phyloP scores from a whole-genome alignment of 2,113 vertebrate species.

The Psammodynastes pulverulentus region DNA sequence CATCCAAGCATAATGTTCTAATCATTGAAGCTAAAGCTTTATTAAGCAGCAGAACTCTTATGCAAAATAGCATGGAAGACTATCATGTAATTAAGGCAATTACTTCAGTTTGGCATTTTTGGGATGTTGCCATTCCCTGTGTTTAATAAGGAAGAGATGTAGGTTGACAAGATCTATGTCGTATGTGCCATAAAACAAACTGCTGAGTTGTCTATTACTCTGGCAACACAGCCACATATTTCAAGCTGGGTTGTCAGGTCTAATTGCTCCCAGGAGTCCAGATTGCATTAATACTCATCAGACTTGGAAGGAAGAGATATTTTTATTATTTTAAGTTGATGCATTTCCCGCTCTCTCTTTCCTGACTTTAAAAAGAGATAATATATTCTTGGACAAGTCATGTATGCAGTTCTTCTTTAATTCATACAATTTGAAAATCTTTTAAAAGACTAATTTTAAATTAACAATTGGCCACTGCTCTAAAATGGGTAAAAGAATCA shows the following conservation, averaged over 20 bases:
- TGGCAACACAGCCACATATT: not conserved
- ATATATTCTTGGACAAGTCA: not conserved
- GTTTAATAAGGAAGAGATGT: constrained; percentile 3
- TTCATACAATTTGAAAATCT: not conserved
- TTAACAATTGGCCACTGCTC: not conserved
- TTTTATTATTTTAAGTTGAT: not conserved
- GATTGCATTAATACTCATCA: constrained; percentile 11
- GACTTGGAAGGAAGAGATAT: not conserved
- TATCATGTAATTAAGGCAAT: constrained; percentile 29
- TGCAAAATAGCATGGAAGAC: constrained; percentile 1
- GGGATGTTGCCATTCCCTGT: constrained; percentile 13
- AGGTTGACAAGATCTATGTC: constrained; percentile 11
- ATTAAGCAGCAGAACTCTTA: not conserved
- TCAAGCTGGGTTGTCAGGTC: not conserved
- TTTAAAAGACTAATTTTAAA: not conserved
- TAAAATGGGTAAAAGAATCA: not conserved
- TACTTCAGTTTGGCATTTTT: constrained; percentile 20
- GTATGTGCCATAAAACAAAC: not conserved
- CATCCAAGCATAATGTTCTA: not conserved
- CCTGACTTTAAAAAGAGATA: not conserved
- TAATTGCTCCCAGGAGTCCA: not conserved
- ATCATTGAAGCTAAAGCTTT: not conserved
- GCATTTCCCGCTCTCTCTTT: not conserved
- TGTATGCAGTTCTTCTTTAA: not conserved
- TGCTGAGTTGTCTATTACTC: not conserved